phyloP scores from a whole-genome alignment of 1,140 invertebrate genomes.

The Lethrus apterus region DNA sequence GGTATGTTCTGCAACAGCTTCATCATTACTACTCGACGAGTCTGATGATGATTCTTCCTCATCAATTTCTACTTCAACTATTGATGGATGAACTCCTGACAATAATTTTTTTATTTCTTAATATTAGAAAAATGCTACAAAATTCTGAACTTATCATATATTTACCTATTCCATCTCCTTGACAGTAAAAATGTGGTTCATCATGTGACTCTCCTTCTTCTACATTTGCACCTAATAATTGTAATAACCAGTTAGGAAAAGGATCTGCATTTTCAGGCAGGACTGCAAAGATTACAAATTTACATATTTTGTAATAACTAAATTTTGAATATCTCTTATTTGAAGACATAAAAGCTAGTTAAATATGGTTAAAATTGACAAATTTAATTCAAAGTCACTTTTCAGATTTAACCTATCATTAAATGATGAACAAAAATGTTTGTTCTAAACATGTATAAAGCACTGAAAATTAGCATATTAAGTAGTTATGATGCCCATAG shows the following conservation, averaged over 20 bases:
- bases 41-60: slow-evolving; percentile 28
- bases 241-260: slow-evolving; percentile 38
- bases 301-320: neutral
- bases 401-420: no score
- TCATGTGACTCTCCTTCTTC: slow-evolving; percentile 21
- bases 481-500: no score
- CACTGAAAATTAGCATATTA: no score
- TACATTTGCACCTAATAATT: slow-evolving; percentile 31
- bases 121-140: neutral
- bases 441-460: no score
- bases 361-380: no score
- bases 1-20: slow-evolving; percentile 18
- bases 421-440: no score
- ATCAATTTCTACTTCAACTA: slow-evolving; percentile 31
- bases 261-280: slow-evolving; percentile 15
- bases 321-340: neutral
- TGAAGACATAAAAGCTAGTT: neutral
- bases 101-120: neutral
- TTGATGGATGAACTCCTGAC: slow-evolving; percentile 35
- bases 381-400: no score
- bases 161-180: slow-evolving; percentile 39
- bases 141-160: neutral
- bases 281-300: neutral
- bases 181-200: slow-evolving; percentile 37
- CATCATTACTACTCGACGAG: slow-evolving; percentile 19